phyloP scores from a whole-genome alignment of 1,140 invertebrate genomes.

The Philotrypesis tridentata region DNA sequence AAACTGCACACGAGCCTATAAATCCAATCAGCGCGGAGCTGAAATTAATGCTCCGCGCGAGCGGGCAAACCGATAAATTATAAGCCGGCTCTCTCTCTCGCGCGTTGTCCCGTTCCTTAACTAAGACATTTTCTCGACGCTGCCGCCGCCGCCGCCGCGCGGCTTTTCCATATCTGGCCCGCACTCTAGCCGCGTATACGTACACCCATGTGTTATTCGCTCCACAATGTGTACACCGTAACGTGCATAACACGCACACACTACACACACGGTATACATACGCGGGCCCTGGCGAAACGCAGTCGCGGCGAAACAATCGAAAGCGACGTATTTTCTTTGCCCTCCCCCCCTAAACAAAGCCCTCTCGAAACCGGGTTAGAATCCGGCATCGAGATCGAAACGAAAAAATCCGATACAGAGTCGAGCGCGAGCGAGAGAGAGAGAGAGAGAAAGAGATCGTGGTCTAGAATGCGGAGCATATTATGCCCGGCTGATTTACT shows the following conservation, averaged over 20 bases:
- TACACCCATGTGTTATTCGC: too few species aligned
- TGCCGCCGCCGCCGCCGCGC: background rate
- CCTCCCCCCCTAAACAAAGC: constrained; percentile 13
- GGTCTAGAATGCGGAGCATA: constrained; percentile 26
- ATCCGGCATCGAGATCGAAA: constrained; percentile 28
- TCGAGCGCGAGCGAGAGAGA: background rate
- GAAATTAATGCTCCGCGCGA: constrained; percentile 19
- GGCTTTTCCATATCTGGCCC: constrained; percentile 21
- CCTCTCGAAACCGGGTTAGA: constrained; percentile 34
- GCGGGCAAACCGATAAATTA: constrained; percentile 39
- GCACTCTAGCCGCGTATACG: too few species aligned
- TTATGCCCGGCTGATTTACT: constrained; percentile 23
- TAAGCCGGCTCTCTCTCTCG: background rate
- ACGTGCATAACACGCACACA: background rate
- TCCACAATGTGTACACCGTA: background rate
- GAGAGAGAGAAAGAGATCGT: background rate
- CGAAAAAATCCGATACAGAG: constrained; percentile 19
- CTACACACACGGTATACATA: background rate
- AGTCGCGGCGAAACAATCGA: constrained; percentile 34
- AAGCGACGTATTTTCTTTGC: constrained; percentile 2
- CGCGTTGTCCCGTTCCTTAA: background rate
- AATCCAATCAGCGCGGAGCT: constrained; percentile 41
- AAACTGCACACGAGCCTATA: constrained; percentile 26
- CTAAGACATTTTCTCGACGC: constrained; percentile 30
- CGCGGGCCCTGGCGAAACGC: background rate